phyloP scores from a whole-genome alignment of 1,140 invertebrate genomes.

The Potamilus streckersoni region DNA sequence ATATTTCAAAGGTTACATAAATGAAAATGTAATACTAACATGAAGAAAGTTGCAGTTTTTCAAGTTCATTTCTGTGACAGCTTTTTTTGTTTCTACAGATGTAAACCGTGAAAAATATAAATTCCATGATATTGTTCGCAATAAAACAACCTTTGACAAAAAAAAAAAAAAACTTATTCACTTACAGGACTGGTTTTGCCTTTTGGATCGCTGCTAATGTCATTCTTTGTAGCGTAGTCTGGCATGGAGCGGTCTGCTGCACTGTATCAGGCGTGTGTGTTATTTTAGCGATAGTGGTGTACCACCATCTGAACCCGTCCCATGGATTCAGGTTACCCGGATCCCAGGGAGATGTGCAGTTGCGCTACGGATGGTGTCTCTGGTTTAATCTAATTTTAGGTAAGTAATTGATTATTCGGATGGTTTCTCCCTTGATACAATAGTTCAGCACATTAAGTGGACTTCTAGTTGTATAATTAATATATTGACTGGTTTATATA shows the following conservation, averaged over 20 bases:
- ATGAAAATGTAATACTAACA: too few species aligned
- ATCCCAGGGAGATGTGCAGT: slow-evolving; percentile 20
- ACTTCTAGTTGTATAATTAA: background rate
- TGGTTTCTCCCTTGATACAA: too few species aligned
- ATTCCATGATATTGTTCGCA: too few species aligned
- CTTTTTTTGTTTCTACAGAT: too few species aligned
- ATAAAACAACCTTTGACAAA: too few species aligned
- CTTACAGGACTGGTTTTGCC: slow-evolving; percentile 37
- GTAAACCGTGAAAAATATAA: too few species aligned
- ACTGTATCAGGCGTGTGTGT: slow-evolving; percentile 30
- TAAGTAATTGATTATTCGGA: slow-evolving; percentile 11
- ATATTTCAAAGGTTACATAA: too few species aligned
- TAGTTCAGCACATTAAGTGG: background rate
- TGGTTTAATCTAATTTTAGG: slow-evolving; percentile 37
- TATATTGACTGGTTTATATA: background rate
- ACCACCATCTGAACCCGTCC: slow-evolving; percentile 28
- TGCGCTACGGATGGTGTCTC: slow-evolving; percentile 45
- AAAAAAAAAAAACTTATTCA: too few species aligned
- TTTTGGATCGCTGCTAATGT: slow-evolving; percentile 35
- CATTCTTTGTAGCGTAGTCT: slow-evolving; percentile 33
- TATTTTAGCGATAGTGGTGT: slow-evolving; percentile 24
- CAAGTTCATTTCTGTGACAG: too few species aligned
- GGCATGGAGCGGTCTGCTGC: slow-evolving; percentile 28
- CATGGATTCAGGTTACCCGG: slow-evolving; percentile 24
- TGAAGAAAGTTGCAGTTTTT: too few species aligned